Evolutionary conservation across 1,140 invertebrate species (phyloP), one percentile per base, ranked within the genome.

Genomic region (Panagrolaimus sp.): DNA sequence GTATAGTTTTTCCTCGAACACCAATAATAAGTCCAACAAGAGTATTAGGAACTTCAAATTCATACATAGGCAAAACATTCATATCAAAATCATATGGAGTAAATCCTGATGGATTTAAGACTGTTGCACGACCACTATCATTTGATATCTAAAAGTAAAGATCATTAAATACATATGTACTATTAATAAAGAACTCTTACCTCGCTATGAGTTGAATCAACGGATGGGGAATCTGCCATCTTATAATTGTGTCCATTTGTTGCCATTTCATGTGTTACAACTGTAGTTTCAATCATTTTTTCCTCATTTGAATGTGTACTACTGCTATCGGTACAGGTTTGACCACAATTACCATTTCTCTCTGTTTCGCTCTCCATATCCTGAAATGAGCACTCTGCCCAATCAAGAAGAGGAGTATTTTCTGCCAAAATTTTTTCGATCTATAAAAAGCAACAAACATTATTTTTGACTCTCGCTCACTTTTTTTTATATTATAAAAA

Each of bases 1-100:
- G 74, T 25, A 82, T 82, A 9, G 80, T 82, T 66, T 83, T 82
- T 5, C 80, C 80, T 20, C 78, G 71, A 25, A 83, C 66, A 13
- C 80, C 80, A 62, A 82, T 82, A 38, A 82, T 82, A 9, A 82
- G 66, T n/a, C 80, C 80, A 65, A 82, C 80, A 47, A 82, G 69
- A 43, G 78, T 80, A 71, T 82, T 82, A 20, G 82, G 81, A 46
- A 82, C 77, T 62, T 82, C 80, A 65, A 82, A 82, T 63, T 82
- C 80, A 71, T 82, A 82, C 66, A 81, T 76, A n/a, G 80, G 78
- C 1, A 44, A 23, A 5, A 71, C 68, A 5, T 25, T 51, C 25
- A 68, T 16, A 38, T 64, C 42, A 31, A 77, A 16, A 53, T 72
- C 74, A 42, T 76, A 79, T 25, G 74, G 74, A 48, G 73, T 44